These are phyloP conservation scores for Antedon mediterranea DNA, from an alignment of 53 echinoderm and acorn worm genomes.

Conservation along the genomic window DNA sequence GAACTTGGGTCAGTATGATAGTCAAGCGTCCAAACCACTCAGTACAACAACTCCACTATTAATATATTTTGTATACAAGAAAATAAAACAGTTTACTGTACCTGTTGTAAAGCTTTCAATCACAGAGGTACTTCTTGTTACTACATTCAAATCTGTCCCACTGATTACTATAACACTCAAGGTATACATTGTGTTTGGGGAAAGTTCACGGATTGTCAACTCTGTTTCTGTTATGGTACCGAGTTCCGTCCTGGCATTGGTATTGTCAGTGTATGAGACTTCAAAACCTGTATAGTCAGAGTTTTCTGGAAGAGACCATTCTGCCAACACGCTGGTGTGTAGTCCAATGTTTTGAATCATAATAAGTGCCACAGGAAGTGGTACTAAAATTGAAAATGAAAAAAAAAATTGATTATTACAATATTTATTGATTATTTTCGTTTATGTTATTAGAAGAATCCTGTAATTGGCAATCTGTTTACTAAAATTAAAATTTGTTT, in stretches of 20 bases:
- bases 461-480: too few relatives aligned
- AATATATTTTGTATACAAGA: too few relatives aligned
- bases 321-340: neutral
- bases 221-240: neutral
- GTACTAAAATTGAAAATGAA: neutral
- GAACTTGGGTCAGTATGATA: too few relatives aligned
- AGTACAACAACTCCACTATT: too few relatives aligned
- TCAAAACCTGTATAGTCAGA: neutral
- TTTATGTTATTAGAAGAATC: too few relatives aligned
- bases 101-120: neutral
- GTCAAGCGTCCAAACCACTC: too few relatives aligned
- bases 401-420: too few relatives aligned
- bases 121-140: neutral
- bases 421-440: too few relatives aligned
- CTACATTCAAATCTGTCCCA: neutral
- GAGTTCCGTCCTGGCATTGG: neutral
- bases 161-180: neutral
- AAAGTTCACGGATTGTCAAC: neutral
- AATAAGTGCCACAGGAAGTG: neutral
- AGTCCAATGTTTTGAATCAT: neutral
- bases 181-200: neutral
- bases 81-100: too few relatives aligned
- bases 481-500: too few relatives aligned
- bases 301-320: neutral
- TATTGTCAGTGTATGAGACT: neutral